A percentile compares a stretch with the other conserved stretches of the same genome.
Evolutionary conservation across 2,797 vertebrate species (phyloP).

Genomic region (Syndactyla subalaris): DNA sequence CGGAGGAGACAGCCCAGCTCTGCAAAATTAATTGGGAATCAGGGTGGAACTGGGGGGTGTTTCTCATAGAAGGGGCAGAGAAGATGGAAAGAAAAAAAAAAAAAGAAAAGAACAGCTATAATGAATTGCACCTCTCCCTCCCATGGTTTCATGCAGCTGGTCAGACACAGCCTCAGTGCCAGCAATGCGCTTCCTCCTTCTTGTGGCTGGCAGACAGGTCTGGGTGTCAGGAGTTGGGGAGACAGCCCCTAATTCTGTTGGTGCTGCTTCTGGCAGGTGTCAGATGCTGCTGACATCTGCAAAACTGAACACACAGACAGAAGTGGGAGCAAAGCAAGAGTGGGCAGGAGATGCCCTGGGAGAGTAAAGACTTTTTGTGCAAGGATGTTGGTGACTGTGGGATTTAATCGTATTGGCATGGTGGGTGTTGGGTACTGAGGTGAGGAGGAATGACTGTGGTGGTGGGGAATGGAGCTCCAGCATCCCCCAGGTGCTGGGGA

Average conservation of each 20-base stretch:
- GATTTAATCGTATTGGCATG: background rate
- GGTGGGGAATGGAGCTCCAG: background rate
- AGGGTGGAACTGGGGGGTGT: accelerated
- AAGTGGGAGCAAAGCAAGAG: background rate
- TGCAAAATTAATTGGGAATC: background rate
- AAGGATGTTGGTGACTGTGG: background rate
- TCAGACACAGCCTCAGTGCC: accelerated
- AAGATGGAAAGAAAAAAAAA: accelerated
- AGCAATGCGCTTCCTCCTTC: accelerated
- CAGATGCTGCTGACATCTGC: background rate
- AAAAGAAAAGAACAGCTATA: background rate
- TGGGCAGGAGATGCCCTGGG: background rate
- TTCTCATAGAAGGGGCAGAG: background rate
- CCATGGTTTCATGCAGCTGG: accelerated
- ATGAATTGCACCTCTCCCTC: background rate
- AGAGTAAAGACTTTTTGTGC: background rate
- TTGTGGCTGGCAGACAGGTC: accelerated
- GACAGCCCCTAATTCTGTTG: background rate
- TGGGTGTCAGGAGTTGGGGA: background rate
- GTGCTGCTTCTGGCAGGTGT: background rate
- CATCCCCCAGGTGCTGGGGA: accelerated
- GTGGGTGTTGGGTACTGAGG: background rate
- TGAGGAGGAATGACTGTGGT: background rate
- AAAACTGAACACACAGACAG: accelerated
- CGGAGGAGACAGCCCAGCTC: background rate